Conservation (phyloP, 2,888 invertebrate species). For the Pyrochroa serraticornis region DNA sequence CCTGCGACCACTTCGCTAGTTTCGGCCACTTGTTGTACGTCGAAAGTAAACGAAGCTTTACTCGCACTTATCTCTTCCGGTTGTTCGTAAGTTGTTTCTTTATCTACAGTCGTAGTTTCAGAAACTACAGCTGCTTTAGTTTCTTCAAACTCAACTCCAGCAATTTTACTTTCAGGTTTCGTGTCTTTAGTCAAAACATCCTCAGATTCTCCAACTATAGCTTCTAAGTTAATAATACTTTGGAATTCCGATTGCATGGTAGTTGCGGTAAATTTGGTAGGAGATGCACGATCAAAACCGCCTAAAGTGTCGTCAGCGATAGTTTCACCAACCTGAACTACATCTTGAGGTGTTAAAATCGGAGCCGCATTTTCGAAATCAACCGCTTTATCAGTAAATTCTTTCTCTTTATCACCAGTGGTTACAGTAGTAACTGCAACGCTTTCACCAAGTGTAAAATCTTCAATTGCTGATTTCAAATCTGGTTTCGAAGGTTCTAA, state of each 20-base stretch:
- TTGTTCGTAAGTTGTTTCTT: constrained; percentile 53
- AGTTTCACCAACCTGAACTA: constrained; percentile 63
- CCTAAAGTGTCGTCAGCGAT: constrained; percentile 63
- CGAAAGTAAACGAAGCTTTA: constrained; percentile 53
- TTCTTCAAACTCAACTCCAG: constrained; percentile 56
- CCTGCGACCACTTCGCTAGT: constrained; percentile 54
- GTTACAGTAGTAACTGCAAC: constrained; percentile 63
- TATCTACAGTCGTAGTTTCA: constrained; percentile 60
- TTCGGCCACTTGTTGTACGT: constrained; percentile 58
- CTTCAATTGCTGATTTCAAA: constrained; percentile 58
- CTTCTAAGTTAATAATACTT: constrained; percentile 63
- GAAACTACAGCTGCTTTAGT: constrained; percentile 58
- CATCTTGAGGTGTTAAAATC: constrained; percentile 58
- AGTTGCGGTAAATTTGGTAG: constrained; percentile 59
- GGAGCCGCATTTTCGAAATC: constrained; percentile 35
- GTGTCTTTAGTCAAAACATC: constrained; percentile 58
- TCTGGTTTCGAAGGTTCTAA: constrained; percentile 58
- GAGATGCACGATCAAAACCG: constrained; percentile 55
- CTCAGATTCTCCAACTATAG: constrained; percentile 66
- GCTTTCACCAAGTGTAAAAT: constrained; percentile 63
- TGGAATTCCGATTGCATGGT: constrained; percentile 62
- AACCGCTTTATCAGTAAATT: constrained; percentile 53
- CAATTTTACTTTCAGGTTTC: constrained; percentile 57
- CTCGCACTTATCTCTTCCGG: constrained; percentile 48
- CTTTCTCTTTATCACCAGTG: constrained; percentile 64